Evolutionary conservation across 64 coral and sea anemone species (phyloP).

Genomic region (Catalaphyllia jardinei): DNA sequence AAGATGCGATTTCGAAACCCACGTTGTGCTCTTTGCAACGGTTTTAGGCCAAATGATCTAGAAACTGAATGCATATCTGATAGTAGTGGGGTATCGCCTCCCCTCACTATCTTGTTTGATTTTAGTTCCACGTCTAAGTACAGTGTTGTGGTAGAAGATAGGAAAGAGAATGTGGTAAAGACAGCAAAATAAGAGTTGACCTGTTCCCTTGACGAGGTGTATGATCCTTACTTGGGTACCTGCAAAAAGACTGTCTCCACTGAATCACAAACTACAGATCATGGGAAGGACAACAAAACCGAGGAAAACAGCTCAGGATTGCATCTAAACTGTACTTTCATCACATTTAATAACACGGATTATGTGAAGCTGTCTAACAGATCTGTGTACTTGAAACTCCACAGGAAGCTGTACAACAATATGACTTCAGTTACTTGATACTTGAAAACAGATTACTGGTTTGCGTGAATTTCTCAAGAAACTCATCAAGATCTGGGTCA

Average conservation of each 20-base stretch:
- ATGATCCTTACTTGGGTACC: neutral
- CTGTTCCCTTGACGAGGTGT: conserved; percentile 6
- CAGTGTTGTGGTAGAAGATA: neutral
- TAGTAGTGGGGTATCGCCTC: too few relatives aligned
- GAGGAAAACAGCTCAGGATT: neutral
- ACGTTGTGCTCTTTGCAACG: too few relatives aligned
- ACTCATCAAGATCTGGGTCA: neutral
- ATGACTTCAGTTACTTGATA: neutral
- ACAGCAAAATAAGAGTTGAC: neutral
- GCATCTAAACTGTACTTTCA: neutral
- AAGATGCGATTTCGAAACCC: too few relatives aligned
- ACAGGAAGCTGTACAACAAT: neutral
- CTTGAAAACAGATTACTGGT: neutral
- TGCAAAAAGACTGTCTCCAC: conserved; percentile 1
- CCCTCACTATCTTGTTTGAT: too few relatives aligned
- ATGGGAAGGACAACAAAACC: neutral
- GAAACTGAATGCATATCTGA: too few relatives aligned
- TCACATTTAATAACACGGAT: conserved; percentile 4
- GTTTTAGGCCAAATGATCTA: too few relatives aligned
- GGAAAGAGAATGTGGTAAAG: too few relatives aligned
- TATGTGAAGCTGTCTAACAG: neutral
- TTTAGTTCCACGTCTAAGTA: too few relatives aligned
- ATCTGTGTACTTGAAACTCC: neutral
- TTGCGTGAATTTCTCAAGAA: conserved; percentile 30
- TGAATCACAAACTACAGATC: neutral